phyloP scores from a whole-genome alignment of 2,888 invertebrate species.

The Disparrhopalites patrizii region DNA sequence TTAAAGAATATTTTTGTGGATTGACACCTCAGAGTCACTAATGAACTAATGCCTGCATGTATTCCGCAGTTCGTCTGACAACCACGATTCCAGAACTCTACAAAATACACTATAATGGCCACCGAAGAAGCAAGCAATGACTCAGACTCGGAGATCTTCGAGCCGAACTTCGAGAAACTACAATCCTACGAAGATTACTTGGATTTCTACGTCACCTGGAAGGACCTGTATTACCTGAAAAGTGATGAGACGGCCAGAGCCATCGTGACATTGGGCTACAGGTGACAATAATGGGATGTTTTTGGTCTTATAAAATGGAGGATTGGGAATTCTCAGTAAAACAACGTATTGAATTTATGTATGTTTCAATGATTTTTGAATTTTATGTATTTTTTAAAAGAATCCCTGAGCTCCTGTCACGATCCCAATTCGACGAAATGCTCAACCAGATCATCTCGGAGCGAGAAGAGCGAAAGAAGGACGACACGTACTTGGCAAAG shows the following conservation, averaged over 20 bases:
- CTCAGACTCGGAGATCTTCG: slow-evolving; percentile 11
- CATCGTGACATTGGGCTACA: slow-evolving; percentile 32
- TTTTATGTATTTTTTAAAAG: slow-evolving; percentile 5
- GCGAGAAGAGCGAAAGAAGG: slow-evolving; percentile 27
- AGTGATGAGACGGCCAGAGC: slow-evolving; percentile 34
- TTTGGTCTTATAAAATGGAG: too few relatives aligned
- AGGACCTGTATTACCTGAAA: slow-evolving; percentile 34
- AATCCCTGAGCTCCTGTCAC: slow-evolving; percentile 31
- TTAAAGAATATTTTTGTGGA: too few relatives aligned
- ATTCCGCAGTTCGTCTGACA: too few relatives aligned
- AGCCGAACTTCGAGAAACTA: slow-evolving; percentile 32
- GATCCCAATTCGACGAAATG: slow-evolving; percentile 24
- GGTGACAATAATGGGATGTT: slow-evolving; percentile 23
- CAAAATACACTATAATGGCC: too few relatives aligned
- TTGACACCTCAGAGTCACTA: too few relatives aligned
- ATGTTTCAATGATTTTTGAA: too few relatives aligned
- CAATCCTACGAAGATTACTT: slow-evolving; percentile 35
- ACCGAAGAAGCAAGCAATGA: too few relatives aligned
- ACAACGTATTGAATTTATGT: too few relatives aligned
- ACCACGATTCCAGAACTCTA: too few relatives aligned
- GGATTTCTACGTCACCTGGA: slow-evolving; percentile 35
- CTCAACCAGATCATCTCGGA: slow-evolving; percentile 8
- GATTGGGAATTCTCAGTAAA: too few relatives aligned
- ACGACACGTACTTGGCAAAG: slow-evolving; percentile 30
- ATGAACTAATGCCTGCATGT: too few relatives aligned